Base-by-base conservation (phyloP, 1,140 invertebrate genomes). In the Metaphire vulgaris region DNA sequence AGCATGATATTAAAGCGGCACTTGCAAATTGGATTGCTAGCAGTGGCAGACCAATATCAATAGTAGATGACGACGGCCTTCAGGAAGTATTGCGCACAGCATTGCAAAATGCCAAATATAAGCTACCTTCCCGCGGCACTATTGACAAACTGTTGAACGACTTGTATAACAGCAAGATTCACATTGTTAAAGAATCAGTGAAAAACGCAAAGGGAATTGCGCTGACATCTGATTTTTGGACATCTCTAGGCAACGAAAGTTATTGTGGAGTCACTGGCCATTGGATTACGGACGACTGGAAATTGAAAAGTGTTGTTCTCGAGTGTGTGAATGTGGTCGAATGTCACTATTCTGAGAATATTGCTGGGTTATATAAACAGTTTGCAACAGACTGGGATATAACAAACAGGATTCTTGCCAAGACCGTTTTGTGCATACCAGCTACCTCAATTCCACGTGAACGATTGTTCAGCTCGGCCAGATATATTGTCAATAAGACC, bases 271-370 rank as follows among this genome's bases (percentile, higher is more conserved):
- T 66, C 2, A 66, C 29, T 68, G 67, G 67, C 67, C 67, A 68
- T 16, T 68, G 0, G 1, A 68, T 68, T n/a, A n/a, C n/a, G n/a
- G n/a, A n/a, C n/a, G n/a, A n/a, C n/a, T n/a, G n/a, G n/a, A n/a
- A n/a, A n/a, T 68, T 68, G 67, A 68, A 68, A 68, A 68, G 67
- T 68, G 21, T 67, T 67, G 66, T 68, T 68, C 67, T 68, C 21
- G 16, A 15, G 21, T 68, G 16, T 14, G 12, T 68, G 67, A 1
- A 68, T 68, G 66, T 67, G n/a, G n/a, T n/a, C n/a, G n/a, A n/a
- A n/a, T n/a, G n/a, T n/a, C n/a, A n/a, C n/a, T n/a, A n/a, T n/a
- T n/a, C n/a, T n/a, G n/a, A n/a, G n/a, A n/a, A n/a, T n/a, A n/a
- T n/a, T n/a, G n/a, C n/a, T n/a, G n/a, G 26, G 56, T 65, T n/a